Evolutionary conservation across 23 tunicate genomes (phyloP), one percentile per base, ranked within the genome.

Genomic region (Diplosoma virens): DNA sequence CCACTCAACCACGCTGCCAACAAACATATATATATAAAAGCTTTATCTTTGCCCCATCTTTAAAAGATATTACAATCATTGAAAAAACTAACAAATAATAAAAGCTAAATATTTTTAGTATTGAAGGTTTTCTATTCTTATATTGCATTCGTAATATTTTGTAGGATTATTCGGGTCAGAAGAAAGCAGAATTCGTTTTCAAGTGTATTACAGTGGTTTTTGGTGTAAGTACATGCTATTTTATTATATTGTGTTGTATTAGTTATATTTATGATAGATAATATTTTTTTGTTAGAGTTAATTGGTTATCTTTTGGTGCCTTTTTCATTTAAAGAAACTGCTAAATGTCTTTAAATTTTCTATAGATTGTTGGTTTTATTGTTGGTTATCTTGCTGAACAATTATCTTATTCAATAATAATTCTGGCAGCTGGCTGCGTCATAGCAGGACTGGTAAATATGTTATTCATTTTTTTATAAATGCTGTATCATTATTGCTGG

Each of bases 351-450:
- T 58, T 9, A 11, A 45, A 9, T 45, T 45, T 66, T 66, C 20
- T 79, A 4, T 37, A 83, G 87, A 54, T 83, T 4, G 48, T 79
- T 48, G 92, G 92, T 3, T 86, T 78, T 33, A 14, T 59, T 18
- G 79, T 79, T 70, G 92, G 92, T 11, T 86, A 71, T 50, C 25
- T 71, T 9, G 54, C 67, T 25, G 76, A 86, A 50, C 84, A 86
- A 48, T 23, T 86, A 11, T 77, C 79, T 7, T 72, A 86, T 41
- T 47, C 84, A 30, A 79, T 86, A 75, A 14, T 41, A n/a, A 52
- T 72, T 3, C 83, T 86, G 29, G 78, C 34, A 22, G 60, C 50
- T 47, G 92, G 92, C 5, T 86, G 92, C 54, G 56, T 79, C 0
- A 16, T 86, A 17, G 84, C 85, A 25, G 66, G 75, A 25, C 21